These are phyloP conservation scores for Leptosomus discolor DNA, from an alignment of 2,113 vertebrate genomes.

Conservation along the genomic window DNA sequence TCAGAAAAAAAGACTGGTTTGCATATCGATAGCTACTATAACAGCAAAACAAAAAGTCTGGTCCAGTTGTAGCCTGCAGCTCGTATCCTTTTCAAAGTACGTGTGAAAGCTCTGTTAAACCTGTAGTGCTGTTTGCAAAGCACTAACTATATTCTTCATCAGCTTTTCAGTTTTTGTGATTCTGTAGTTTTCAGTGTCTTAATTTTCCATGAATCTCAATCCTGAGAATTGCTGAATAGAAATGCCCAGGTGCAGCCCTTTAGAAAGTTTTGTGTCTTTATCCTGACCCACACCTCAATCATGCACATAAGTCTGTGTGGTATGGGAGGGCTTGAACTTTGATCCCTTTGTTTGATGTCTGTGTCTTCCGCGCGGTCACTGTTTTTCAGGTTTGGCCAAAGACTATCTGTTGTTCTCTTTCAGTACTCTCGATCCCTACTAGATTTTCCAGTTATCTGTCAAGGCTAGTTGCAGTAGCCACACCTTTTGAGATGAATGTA, in stretches of 20 bases:
- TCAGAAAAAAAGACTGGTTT: not conserved
- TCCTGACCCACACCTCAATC: not conserved
- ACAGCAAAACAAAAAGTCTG: not conserved
- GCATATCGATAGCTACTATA: not conserved
- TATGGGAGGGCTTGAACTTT: not conserved
- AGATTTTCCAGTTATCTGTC: not conserved
- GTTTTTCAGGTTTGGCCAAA: not conserved
- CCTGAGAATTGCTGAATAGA: not conserved
- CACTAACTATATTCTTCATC: not conserved
- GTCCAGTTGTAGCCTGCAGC: not conserved
- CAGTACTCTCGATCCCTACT: not conserved
- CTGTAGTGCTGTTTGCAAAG: not conserved
- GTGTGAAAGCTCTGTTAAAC: not conserved
- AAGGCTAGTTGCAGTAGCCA: not conserved
- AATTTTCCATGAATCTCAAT: not conserved
- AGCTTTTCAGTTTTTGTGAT: not conserved
- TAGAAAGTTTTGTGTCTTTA: not conserved
- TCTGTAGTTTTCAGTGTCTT: not conserved
- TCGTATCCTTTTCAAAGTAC: not conserved
- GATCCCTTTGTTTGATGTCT: not conserved
- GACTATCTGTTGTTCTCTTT: not conserved
- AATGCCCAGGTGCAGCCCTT: not conserved
- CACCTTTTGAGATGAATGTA: not conserved
- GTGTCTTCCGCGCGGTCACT: not conserved
- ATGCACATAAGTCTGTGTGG: not conserved